Evolutionary conservation across 2,797 vertebrate genomes (phyloP).

Genomic region (Pseudochirops cupreus): DNA sequence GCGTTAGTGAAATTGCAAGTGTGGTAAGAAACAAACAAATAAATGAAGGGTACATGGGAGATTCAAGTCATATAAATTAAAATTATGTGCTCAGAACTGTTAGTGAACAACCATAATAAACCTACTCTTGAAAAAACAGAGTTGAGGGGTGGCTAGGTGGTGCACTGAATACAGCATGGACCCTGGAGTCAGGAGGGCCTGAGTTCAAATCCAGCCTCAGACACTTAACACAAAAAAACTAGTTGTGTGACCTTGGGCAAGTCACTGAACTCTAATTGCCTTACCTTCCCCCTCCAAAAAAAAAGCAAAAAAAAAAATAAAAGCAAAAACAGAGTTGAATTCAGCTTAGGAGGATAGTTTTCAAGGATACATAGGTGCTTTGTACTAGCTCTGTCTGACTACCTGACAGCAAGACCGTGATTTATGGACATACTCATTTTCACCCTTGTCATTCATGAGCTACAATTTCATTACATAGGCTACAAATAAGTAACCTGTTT

Average conservation of each 20-base stretch:
- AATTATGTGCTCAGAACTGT: neutral
- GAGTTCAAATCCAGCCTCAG: no score
- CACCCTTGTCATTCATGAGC: neutral
- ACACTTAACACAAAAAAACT: no score
- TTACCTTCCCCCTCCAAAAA: no score
- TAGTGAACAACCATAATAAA: neutral
- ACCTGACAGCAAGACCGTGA: neutral
- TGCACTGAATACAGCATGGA: no score
- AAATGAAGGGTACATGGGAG: neutral
- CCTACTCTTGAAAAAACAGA: neutral
- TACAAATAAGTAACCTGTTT: neutral
- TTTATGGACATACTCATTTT: neutral
- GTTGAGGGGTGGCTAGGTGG: neutral
- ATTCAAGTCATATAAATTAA: neutral
- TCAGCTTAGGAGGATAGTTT: neutral
- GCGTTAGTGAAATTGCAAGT: neutral
- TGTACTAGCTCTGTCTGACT: neutral
- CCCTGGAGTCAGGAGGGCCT: no score
- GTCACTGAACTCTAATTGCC: no score
- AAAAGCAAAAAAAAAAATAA: no score
- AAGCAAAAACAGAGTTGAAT: no score
- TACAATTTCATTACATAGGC: neutral
- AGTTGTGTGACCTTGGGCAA: no score
- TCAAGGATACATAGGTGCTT: neutral
- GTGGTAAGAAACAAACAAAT: neutral